Conservation (phyloP, 2,797 vertebrate species). For the Macroramphosus scolopax region DNA sequence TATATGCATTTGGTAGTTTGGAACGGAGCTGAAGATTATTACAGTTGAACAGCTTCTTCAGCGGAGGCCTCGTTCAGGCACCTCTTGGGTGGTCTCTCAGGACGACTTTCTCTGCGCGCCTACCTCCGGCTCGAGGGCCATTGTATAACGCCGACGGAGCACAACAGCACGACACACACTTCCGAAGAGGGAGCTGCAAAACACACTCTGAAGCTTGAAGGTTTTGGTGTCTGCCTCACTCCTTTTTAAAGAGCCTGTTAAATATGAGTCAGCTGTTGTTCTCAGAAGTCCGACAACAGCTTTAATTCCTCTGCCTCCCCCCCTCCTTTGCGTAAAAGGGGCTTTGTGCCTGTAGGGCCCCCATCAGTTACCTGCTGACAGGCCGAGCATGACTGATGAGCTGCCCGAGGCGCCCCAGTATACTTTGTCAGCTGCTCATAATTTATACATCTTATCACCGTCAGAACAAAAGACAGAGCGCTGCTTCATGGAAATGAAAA, state of each 20-base stretch:
- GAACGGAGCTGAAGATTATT: conserved; percentile 39
- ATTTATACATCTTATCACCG: conserved; percentile 99
- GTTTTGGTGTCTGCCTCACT: conserved; percentile 56
- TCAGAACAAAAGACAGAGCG: conserved; percentile 93
- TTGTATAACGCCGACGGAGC: conserved; percentile 55
- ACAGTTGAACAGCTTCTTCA: conserved; percentile 20
- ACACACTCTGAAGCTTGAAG: conserved; percentile 58
- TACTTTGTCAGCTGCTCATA: conserved; percentile 99
- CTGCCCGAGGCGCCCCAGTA: conserved; percentile 93
- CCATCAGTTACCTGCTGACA: conserved; percentile 99
- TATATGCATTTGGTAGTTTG: too few relatives aligned
- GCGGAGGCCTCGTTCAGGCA: conserved; percentile 21
- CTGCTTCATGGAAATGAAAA: conserved; percentile 69
- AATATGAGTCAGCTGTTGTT: conserved; percentile 91
- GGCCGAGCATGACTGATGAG: conserved; percentile 98
- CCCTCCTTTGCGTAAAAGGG: conserved; percentile 77
- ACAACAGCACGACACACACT: conserved; percentile 61
- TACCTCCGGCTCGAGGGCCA: conserved; percentile 43
- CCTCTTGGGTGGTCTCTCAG: conserved; percentile 64
- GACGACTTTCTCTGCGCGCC: conserved; percentile 47
- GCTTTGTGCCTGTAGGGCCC: conserved; percentile 89
- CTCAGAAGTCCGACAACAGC: conserved; percentile 84
- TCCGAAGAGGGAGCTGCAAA: conserved; percentile 60
- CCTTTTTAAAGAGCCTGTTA: conserved; percentile 86
- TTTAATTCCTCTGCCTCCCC: conserved; percentile 82